Evolutionary conservation across 2,113 vertebrate genomes (phyloP), one percentile per base, ranked within the genome.

Genomic region (Proteles cristata): DNA sequence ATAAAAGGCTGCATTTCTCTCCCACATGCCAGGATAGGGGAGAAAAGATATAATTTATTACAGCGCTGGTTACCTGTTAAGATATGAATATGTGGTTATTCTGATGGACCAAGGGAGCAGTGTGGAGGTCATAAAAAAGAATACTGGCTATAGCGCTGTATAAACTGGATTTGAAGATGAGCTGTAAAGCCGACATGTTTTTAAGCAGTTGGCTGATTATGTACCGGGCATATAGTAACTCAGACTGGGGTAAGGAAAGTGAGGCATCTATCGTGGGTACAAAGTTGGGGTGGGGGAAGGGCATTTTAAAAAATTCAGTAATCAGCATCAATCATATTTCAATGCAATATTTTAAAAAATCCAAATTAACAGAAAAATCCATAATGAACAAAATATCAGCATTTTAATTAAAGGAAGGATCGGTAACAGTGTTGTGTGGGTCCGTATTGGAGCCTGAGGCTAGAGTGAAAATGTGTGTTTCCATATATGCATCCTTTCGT

Each of bases 1-100:
- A 65, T 96, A 96, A 97, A 97, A 94, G 92, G 17, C 76, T 90
- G 71, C 61, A 86, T 65, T 87, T 58, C 15, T 17, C 28, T 1
- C 31, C 80, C 4, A 43, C 39, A 25, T 91, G 69, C 48, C 81
- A 66, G 16, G 88, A 35, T n/a, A 11, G 61, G 8, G 19, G 77
- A 84, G 65, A 88, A 73, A 71, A 76, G 76, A 55, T 26, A 66
- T 12, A 65, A 82, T 93, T 80, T 63, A 68, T 82, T 8, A 35
- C 73, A 69, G 80, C 81, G 93, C 55, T 71, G 55, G 73, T 80
- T 69, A 80, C 26, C 79, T 85, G 68, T 65, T 83, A 89, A 43
- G 65, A 77, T 92, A 48, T 25, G 83, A 61, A 10, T 55, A 26
- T 53, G 45, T 66, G 69, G 82, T 53, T 45, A 19, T 77, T n/a